Conservation (phyloP, 53 echinoderm and acorn worm genomes). For the Paracentrotus lividus region DNA sequence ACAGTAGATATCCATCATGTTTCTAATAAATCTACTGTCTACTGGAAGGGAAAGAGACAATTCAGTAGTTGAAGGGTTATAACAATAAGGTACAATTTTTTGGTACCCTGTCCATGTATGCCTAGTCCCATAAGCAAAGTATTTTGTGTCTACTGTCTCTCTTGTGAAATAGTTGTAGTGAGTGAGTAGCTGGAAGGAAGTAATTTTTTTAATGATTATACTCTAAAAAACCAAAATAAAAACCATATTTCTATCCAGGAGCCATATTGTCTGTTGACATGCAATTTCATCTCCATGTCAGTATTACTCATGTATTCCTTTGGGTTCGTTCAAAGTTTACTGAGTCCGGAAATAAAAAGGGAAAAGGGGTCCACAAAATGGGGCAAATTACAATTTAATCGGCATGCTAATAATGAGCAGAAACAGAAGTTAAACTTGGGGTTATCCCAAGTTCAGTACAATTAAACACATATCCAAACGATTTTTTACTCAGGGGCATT, state of each 20-base stretch:
- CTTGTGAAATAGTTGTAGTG: neutral
- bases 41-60: too few species aligned
- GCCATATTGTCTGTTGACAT: neutral
- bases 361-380: constrained; percentile 6
- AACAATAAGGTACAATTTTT: too few species aligned
- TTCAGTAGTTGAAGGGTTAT: too few species aligned
- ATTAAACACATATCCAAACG: neutral
- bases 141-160: neutral
- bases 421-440: neutral
- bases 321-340: neutral
- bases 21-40: too few species aligned
- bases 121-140: neutral
- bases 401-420: too few species aligned
- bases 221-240: neutral
- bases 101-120: neutral
- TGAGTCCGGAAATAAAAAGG: constrained; percentile 5
- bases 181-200: neutral
- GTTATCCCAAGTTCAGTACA: neutral
- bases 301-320: neutral
- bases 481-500: neutral
- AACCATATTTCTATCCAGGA: neutral
- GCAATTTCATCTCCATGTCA: constrained; percentile 25
- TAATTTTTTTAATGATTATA: neutral
- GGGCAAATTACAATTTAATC: neutral
- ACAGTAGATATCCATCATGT: too few species aligned